Conservation (phyloP, 2,797 vertebrate genomes). For the Amblyopsis hoosieri region DNA sequence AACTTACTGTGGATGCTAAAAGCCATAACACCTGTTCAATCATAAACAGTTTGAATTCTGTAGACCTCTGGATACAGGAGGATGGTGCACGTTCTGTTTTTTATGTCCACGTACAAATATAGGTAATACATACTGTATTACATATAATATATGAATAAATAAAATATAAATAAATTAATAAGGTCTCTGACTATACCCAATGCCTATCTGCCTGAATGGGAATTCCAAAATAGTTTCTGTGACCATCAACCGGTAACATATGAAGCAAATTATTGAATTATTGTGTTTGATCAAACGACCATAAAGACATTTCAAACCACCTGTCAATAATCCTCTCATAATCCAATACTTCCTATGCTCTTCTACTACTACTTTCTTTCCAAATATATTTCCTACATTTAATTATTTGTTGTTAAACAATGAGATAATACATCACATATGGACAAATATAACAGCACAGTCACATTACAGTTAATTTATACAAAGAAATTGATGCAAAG, state of each 20-base stretch:
- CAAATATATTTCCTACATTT: slow-evolving; percentile 32
- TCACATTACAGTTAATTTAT: slow-evolving; percentile 1
- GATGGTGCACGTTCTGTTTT: background rate
- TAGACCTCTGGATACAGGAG: slow-evolving; percentile 19
- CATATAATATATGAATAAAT: background rate
- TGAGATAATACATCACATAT: slow-evolving; percentile 4
- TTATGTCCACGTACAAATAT: no score
- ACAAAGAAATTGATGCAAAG: slow-evolving; percentile 8
- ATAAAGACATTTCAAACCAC: slow-evolving; percentile 15
- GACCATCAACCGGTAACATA: background rate
- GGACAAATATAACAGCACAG: background rate
- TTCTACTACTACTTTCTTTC: slow-evolving; percentile 38
- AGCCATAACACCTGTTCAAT: slow-evolving; percentile 32
- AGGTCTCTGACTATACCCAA: slow-evolving; percentile 6
- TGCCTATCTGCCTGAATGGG: background rate
- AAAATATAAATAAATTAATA: background rate
- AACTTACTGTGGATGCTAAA: slow-evolving; percentile 24
- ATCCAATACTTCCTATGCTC: slow-evolving; percentile 5
- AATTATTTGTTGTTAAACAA: slow-evolving; percentile 18
- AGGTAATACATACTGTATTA: background rate
- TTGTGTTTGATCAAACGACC: slow-evolving; percentile 26
- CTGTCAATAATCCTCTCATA: slow-evolving; percentile 8
- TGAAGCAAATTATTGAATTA: slow-evolving; percentile 10
- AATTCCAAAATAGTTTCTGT: background rate
- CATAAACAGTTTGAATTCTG: slow-evolving; percentile 45